Evolutionary conservation across 2,797 vertebrate genomes (phyloP).

Genomic region (Myripristis jacobus): DNA sequence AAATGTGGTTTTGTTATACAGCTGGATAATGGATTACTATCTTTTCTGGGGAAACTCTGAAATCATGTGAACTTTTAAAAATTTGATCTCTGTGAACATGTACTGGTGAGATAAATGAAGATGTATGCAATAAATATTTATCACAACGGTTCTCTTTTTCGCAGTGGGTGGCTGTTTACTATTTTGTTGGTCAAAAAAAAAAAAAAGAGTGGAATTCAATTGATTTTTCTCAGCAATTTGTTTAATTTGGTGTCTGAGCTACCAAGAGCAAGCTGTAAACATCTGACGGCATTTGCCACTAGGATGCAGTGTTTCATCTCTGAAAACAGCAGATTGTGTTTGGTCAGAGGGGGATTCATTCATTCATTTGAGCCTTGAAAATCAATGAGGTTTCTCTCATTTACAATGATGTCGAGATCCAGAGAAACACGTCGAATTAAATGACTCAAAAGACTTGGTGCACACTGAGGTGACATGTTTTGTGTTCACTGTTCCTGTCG

Average conservation of each 20-base stretch:
- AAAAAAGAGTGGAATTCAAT: constrained; percentile 9
- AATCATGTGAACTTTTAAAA: constrained; percentile 22
- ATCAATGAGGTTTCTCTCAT: no score
- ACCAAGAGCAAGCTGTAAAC: neutral
- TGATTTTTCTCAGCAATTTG: constrained; percentile 7
- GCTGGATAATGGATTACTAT: no score
- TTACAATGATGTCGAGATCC: no score
- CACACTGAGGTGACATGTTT: no score
- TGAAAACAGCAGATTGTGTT: neutral
- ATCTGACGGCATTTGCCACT: constrained; percentile 14
- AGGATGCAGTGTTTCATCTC: neutral
- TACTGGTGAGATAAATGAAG: neutral
- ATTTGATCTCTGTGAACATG: constrained; percentile 3
- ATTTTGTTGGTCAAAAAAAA: no score
- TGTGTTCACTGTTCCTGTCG: neutral
- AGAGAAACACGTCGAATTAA: no score
- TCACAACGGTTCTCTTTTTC: neutral
- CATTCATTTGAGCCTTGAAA: no score
- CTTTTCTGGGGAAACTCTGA: constrained; percentile 10
- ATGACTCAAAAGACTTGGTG: no score
- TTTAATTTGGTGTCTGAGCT: constrained; percentile 23
- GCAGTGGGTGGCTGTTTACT: neutral
- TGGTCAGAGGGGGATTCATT: neutral
- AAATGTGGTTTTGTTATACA: constrained; percentile 3
- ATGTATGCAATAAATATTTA: constrained; percentile 43